Percentiles rank a stretch among this genome's conserved stretches.
phyloP scores from a whole-genome alignment of 2,888 invertebrate species.

The Calameuta idolon region DNA sequence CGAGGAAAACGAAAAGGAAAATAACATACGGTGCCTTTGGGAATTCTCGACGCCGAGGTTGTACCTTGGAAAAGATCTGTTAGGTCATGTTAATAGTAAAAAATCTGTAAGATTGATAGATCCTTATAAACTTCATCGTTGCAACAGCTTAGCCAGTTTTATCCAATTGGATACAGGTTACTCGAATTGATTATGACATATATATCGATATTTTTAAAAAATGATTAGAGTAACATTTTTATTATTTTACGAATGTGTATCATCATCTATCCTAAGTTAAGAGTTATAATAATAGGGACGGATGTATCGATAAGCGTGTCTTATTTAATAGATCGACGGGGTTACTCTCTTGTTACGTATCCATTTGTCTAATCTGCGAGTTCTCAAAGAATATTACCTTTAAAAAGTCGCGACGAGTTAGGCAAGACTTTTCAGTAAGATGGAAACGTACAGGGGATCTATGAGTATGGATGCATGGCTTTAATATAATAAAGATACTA shows the following conservation, averaged over 20 bases:
- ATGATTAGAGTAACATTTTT: not conserved
- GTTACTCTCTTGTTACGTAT: slow-evolving; percentile 6
- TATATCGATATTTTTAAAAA: not conserved
- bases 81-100: not conserved
- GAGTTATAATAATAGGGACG: slow-evolving; percentile 1
- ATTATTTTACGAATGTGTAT: not conserved
- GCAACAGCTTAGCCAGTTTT: not conserved
- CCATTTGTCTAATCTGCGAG: slow-evolving; percentile 43
- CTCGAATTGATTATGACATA: not conserved
- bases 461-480: not conserved
- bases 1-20: not conserved
- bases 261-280: not conserved
- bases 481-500: not conserved
- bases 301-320: slow-evolving; percentile 7
- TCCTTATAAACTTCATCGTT: slow-evolving; percentile 1
- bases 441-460: not conserved
- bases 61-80: not conserved
- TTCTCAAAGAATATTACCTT: slow-evolving; percentile 40
- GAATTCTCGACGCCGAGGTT: not conserved
- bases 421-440: slow-evolving; percentile 26
- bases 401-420: slow-evolving; percentile 47
- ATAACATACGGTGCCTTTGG: not conserved
- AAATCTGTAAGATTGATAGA: slow-evolving; percentile 3
- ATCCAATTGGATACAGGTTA: not conserved
- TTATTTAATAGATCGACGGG: slow-evolving; percentile 7